These are phyloP conservation scores for Sminthopsis crassicaudata DNA, from an alignment of 2,113 vertebrate genomes.

Conservation along the genomic window DNA sequence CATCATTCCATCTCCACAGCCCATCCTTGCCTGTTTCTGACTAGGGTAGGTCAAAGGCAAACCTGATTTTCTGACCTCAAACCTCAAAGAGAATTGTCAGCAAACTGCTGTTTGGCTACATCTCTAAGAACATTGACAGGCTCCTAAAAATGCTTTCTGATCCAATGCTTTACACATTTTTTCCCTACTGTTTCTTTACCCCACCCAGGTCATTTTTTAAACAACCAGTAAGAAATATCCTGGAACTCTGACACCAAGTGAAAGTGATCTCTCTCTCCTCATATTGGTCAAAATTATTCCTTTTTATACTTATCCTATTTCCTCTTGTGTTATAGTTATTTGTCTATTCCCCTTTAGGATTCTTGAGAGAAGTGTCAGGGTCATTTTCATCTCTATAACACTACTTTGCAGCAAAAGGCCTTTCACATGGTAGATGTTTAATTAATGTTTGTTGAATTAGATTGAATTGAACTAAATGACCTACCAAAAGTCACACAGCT, in stretches of 20 bases:
- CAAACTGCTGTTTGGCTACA: neutral
- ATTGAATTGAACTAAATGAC: constrained; percentile 7
- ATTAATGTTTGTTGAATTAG: neutral
- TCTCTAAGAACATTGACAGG: neutral
- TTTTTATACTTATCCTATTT: neutral
- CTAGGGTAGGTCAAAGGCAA: neutral
- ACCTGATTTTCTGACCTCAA: neutral
- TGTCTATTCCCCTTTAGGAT: neutral
- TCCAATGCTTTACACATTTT: neutral
- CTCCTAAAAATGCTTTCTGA: neutral
- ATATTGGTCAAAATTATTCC: neutral
- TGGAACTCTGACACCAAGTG: neutral
- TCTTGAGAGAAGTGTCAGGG: neutral
- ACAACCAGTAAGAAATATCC: neutral
- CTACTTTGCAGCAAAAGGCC: neutral
- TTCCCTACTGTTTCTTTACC: neutral
- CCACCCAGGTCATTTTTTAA: neutral
- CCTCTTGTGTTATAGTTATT: neutral
- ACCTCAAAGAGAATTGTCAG: neutral
- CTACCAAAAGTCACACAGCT: neutral
- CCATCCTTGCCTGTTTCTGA: neutral
- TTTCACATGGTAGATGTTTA: neutral
- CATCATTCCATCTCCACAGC: neutral
- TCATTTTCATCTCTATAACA: neutral
- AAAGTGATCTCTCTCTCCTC: neutral